These are phyloP conservation scores for Trachurus trachurus DNA, from an alignment of 2,797 vertebrate genomes.

Conservation along the genomic window DNA sequence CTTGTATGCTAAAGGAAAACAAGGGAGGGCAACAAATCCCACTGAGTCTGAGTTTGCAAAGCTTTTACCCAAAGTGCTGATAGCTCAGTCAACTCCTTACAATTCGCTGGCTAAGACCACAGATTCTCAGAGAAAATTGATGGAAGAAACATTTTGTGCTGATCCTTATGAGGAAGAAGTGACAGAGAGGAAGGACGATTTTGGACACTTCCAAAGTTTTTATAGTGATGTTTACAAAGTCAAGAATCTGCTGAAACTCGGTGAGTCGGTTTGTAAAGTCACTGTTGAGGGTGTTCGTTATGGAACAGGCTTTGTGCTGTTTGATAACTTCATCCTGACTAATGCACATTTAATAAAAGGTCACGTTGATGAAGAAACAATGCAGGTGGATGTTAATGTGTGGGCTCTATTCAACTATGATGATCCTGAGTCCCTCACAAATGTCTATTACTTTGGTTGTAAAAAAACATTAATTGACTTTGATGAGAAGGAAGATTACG, in stretches of 20 bases:
- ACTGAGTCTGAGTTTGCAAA: neutral
- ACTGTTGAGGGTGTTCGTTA: accelerated
- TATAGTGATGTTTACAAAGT: constrained; percentile 52
- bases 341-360: neutral
- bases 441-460: accelerated
- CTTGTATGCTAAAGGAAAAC: neutral
- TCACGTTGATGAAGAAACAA: accelerated
- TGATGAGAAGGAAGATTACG: constrained; percentile 16
- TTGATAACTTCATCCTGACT: constrained; percentile 43
- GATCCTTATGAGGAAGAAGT: neutral
- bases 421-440: accelerated
- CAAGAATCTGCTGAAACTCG: neutral
- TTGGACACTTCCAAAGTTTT: constrained; percentile 39
- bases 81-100: neutral
- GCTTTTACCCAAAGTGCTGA: neutral
- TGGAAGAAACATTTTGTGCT: constrained; percentile 18
- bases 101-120: neutral
- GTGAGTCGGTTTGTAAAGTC: constrained; percentile 45
- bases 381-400: neutral
- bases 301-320: constrained; percentile 61
- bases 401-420: neutral
- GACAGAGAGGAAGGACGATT: constrained; percentile 3
- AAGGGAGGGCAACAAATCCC: neutral
- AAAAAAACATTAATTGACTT: neutral
- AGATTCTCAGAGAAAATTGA: neutral